Evolutionary conservation across 2,113 vertebrate genomes (phyloP).

Genomic region (Capreolus pygargus): DNA sequence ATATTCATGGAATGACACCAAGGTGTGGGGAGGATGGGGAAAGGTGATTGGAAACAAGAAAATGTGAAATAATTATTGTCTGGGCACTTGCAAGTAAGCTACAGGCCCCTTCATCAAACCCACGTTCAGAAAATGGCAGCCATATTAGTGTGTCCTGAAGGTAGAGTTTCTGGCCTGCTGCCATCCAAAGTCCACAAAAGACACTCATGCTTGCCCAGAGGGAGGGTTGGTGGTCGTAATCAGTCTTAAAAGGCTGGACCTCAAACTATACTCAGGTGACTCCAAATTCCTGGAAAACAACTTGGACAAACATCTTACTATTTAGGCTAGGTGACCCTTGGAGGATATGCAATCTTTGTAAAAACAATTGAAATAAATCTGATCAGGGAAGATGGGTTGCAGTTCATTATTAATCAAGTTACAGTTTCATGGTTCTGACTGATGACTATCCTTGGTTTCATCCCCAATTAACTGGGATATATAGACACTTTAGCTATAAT

Average conservation of each 20-base stretch:
- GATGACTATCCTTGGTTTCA: background rate
- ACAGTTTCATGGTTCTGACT: background rate
- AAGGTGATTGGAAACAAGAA: background rate
- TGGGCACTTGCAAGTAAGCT: background rate
- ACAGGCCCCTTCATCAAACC: background rate
- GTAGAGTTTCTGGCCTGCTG: background rate
- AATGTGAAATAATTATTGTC: background rate
- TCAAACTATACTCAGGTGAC: background rate
- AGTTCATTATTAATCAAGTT: background rate
- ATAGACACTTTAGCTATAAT: background rate
- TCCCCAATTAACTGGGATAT: background rate
- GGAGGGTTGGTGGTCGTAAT: background rate
- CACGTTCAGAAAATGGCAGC: background rate
- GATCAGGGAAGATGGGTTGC: background rate
- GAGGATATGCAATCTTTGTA: background rate
- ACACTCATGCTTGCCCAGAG: background rate
- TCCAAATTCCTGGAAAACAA: background rate
- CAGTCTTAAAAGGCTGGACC: background rate
- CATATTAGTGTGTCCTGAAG: background rate
- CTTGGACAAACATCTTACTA: background rate
- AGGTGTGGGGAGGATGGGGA: background rate
- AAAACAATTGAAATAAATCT: background rate
- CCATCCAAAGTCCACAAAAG: background rate
- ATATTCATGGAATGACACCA: background rate
- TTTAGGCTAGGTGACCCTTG: background rate